Base-by-base conservation (phyloP, 2,888 invertebrate genomes). In the Acleris holmiana region DNA sequence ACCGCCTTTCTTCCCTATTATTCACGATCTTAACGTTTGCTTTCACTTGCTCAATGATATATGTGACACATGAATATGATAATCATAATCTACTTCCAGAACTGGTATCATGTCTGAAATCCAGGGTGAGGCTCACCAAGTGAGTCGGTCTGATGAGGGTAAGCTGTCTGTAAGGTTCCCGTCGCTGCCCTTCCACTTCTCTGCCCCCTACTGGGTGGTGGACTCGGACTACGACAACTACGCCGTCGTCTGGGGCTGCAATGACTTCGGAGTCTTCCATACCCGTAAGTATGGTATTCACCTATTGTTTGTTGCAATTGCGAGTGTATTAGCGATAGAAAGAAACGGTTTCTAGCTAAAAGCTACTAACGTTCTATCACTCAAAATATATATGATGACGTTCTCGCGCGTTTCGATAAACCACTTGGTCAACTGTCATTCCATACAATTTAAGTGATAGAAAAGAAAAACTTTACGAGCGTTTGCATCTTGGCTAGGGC, bases 181-280 rank as follows among this genome's bases (percentile, higher is more conserved):
- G 1, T 93, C 94, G 0, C 78, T 95, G 46, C 95, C 95, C 0
- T 84, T 94, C 81, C 86, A 88, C 76, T 77, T 90, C 46, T 81
- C 86, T 1, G 90, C 91, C 0, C 93, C 93, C 0, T 93, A 92
- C 76, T 90, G 90, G 90, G 94, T 96, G 18, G 89, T 96, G 60
- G 95, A 95, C 67, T 96, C 96, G 0, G 96, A 96, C 83, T 96
- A 96, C 76, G 94, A 95, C 46, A 93, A 84, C 68, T 96, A 94
- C 73, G 94, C 96, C 0, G 94, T 96, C 0, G 93, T 96, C 40
- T 96, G 96, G 95, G 95, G 95, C 69, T 93, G 93, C 72, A 85
- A 84, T 50, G 87, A 89, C 60, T 81, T 94, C 59, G 93, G 93
- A 55, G 71, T 94, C 17, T 83, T 94, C 65, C 94, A 94, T 73